Evolutionary conservation across 2,113 vertebrate genomes (phyloP).

Genomic region (Nanorana parkeri): DNA sequence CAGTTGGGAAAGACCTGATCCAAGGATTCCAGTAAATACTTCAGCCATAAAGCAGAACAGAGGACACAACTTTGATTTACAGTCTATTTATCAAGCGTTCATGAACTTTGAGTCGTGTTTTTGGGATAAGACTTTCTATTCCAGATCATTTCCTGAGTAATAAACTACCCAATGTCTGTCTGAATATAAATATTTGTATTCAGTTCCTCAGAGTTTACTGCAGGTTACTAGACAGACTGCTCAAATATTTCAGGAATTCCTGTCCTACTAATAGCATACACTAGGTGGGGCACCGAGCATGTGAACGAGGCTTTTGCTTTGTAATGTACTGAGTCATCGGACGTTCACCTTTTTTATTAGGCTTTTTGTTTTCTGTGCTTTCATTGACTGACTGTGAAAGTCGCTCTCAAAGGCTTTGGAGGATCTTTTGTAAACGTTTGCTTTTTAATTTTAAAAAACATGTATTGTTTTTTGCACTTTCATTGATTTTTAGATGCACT

Average conservation of each 20-base stretch:
- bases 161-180: constrained; percentile 13
- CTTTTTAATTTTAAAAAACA: no score
- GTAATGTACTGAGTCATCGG: not conserved
- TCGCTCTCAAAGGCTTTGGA: no score
- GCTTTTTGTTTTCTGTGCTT: not conserved
- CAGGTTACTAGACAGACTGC: constrained; percentile 6
- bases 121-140: constrained; percentile 19
- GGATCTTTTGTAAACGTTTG: no score
- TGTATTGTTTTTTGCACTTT: no score
- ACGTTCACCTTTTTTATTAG: not conserved
- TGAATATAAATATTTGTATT: constrained; percentile 37
- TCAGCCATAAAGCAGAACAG: not conserved
- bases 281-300: constrained; percentile 20
- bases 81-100: not conserved
- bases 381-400: no score
- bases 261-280: constrained; percentile 19
- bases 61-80: not conserved
- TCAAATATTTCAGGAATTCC: constrained; percentile 29
- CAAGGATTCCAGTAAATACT: not conserved
- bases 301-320: not conserved
- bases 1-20: no score
- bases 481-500: no score
- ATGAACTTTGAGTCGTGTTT: constrained; percentile 20
- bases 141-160: constrained; percentile 25
- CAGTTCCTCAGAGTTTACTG: constrained; percentile 1